Evolutionary conservation across 2,888 invertebrate genomes (phyloP).

Genomic region (Cryptus armator): DNA sequence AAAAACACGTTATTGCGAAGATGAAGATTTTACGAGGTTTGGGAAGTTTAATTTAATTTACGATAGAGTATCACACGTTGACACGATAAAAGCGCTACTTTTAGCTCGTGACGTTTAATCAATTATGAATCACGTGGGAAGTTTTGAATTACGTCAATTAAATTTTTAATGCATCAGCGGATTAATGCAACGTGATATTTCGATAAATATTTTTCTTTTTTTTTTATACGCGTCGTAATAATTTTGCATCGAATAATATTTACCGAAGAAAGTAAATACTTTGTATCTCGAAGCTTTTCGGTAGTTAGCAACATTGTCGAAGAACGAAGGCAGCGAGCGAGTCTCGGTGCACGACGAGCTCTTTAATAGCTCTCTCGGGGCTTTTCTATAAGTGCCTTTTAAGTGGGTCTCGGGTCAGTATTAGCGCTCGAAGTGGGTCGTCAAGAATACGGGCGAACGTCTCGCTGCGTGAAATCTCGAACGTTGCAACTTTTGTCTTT

Average conservation of each 20-base stretch:
- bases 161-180: neutral
- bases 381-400: constrained; percentile 68
- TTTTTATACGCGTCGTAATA: neutral
- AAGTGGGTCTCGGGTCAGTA: constrained; percentile 65
- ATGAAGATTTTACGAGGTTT: constrained; percentile 19
- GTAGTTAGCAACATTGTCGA: constrained; percentile 43
- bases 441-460: constrained; percentile 64
- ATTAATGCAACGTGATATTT: neutral
- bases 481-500: constrained; percentile 35
- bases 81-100: constrained; percentile 5
- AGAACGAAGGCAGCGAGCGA: neutral
- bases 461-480: constrained; percentile 28
- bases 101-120: neutral
- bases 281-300: neutral
- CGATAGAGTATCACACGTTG: neutral
- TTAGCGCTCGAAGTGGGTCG: constrained; percentile 64
- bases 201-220: neutral
- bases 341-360: constrained; percentile 15
- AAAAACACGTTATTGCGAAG: neutral
- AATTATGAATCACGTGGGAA: too few species aligned
- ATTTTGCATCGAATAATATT: too few species aligned
- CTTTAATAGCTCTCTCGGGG: constrained; percentile 53
- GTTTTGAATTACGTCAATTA: neutral
- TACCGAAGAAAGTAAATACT: too few species aligned
- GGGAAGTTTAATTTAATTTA: constrained; percentile 25